Evolutionary conservation across 1,140 invertebrate species (phyloP).

Genomic region (Sweltsa coloradensis): DNA sequence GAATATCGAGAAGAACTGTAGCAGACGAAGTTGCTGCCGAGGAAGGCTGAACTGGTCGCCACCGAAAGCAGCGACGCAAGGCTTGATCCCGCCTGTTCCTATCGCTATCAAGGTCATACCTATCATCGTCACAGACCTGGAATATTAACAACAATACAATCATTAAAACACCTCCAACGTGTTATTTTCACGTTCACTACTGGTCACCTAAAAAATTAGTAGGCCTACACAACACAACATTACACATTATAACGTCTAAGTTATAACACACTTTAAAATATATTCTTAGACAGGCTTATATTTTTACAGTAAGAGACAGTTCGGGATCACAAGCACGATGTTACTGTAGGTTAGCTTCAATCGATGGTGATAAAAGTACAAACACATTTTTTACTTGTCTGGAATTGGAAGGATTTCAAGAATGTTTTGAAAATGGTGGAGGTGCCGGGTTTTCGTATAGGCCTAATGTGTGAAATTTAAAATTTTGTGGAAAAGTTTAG

Average conservation of each 20-base stretch:
- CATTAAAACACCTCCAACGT: neutral
- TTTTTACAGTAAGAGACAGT: too few species aligned
- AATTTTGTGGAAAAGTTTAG: too few species aligned
- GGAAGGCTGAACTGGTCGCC: conserved; percentile 62
- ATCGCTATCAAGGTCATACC: conserved; percentile 49
- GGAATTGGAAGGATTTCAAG: too few species aligned
- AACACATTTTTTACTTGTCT: too few species aligned
- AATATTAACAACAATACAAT: conserved; percentile 1
- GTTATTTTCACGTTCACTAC: neutral
- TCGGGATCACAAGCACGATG: too few species aligned
- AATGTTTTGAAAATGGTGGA: neutral
- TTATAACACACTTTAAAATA: neutral
- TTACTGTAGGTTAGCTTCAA: too few species aligned
- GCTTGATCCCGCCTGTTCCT: conserved; percentile 67
- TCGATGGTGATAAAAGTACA: too few species aligned
- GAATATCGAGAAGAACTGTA: conserved; percentile 64
- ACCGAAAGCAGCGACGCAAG: conserved; percentile 65
- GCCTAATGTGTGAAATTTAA: neutral
- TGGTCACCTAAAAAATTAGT: neutral
- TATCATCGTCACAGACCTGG: conserved; percentile 33
- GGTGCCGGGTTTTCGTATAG: neutral
- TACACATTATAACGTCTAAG: neutral
- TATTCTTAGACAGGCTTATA: neutral
- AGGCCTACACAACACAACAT: neutral
- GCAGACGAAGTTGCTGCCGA: conserved; percentile 39